phyloP scores from a whole-genome alignment of 2,888 invertebrate genomes.

The Portevinia maculata region DNA sequence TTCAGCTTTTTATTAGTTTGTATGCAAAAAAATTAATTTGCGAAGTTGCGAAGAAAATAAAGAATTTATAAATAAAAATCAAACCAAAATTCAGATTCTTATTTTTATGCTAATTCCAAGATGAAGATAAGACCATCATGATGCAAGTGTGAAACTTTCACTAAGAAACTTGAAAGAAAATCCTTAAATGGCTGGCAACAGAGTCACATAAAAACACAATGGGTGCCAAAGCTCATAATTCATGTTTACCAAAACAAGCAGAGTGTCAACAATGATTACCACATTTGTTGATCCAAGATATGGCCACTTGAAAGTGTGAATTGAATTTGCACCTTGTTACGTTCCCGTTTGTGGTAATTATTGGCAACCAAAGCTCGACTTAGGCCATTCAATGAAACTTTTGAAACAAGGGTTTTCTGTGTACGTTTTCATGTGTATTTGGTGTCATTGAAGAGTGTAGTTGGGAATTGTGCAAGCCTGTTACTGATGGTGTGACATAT shows the following conservation, averaged over 20 bases:
- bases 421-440: constrained; percentile 38
- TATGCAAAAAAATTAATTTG: constrained; percentile 40
- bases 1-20: constrained; percentile 46
- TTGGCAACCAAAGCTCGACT: constrained; percentile 51
- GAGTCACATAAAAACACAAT: constrained; percentile 9
- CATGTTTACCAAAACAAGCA: background rate
- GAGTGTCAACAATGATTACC: constrained; percentile 42
- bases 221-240: background rate
- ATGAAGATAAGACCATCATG: background rate
- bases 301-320: constrained; percentile 20
- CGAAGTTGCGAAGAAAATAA: constrained; percentile 57
- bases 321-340: constrained; percentile 64
- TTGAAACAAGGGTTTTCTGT: constrained; percentile 42
- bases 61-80: constrained; percentile 44
- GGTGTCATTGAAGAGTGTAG: constrained; percentile 40
- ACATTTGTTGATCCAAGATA: constrained; percentile 35
- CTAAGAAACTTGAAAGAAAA: constrained; percentile 15
- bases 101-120: background rate
- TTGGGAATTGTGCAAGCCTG: constrained; percentile 37
- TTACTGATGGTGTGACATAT: constrained; percentile 32
- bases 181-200: constrained; percentile 1
- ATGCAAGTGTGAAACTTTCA: constrained; percentile 34
- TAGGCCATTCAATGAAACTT: constrained; percentile 13
- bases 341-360: constrained; percentile 61
- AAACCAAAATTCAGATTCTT: constrained; percentile 5